Percentiles rank a stretch among this genome's conserved stretches.
Evolutionary conservation across 1,140 invertebrate genomes (phyloP).

Genomic region (Psilanteris sp.): DNA sequence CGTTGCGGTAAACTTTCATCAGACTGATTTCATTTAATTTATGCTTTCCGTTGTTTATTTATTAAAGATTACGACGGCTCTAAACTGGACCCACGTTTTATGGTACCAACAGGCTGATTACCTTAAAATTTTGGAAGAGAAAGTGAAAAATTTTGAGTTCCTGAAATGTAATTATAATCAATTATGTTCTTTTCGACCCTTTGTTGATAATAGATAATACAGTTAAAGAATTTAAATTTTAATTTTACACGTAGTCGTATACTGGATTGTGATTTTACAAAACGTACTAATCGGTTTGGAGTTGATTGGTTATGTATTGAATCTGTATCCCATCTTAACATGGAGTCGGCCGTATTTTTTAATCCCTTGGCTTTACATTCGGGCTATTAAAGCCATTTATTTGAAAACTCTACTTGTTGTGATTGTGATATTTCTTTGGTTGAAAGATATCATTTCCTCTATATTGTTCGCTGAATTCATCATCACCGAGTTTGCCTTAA

Average conservation of each 20-base stretch:
- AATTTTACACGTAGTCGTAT: slow-evolving; percentile 24
- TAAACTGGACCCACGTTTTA: too few relatives aligned
- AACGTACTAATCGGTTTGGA: slow-evolving; percentile 31
- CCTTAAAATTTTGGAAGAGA: slow-evolving; percentile 14
- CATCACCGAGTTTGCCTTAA: slow-evolving; percentile 17
- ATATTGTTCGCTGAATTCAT: slow-evolving; percentile 31
- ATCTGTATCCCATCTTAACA: slow-evolving; percentile 50
- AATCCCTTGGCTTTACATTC: slow-evolving; percentile 47
- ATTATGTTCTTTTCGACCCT: too few relatives aligned
- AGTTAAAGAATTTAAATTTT: too few relatives aligned
- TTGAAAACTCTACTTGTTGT: slow-evolving; percentile 14
- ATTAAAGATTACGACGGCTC: too few relatives aligned
- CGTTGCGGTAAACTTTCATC: too few relatives aligned
- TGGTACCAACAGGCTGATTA: too few relatives aligned
- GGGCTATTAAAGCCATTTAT: slow-evolving; percentile 42
- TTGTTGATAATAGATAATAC: too few relatives aligned
- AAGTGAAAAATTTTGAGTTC: slow-evolving; percentile 12
- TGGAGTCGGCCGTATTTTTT: slow-evolving; percentile 40
- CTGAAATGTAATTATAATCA: neutral
- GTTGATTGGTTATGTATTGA: slow-evolving; percentile 29
- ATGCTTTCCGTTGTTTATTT: too few relatives aligned
- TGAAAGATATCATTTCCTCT: slow-evolving; percentile 9
- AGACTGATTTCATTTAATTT: too few relatives aligned
- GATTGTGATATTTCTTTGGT: slow-evolving; percentile 19
- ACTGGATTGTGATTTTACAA: slow-evolving; percentile 39